phyloP scores from a whole-genome alignment of 2,797 vertebrate genomes.

The Sebastes alutus region DNA sequence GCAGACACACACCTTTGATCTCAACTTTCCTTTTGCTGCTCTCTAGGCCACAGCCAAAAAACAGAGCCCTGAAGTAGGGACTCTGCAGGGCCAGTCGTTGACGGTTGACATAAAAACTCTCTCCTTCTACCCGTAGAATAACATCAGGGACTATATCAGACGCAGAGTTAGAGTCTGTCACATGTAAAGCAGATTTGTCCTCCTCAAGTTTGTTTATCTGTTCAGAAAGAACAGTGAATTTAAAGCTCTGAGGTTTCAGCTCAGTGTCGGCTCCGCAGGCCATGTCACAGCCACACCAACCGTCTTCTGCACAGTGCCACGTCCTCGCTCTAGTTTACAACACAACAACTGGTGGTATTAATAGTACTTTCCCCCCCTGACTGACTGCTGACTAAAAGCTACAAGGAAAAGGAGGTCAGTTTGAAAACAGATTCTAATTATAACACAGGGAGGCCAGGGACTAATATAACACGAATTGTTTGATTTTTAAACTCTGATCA shows the following conservation, averaged over 20 bases:
- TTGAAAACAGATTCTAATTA: slow-evolving; percentile 46
- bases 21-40: slow-evolving; percentile 79
- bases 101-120: slow-evolving; percentile 86
- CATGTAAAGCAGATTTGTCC: slow-evolving; percentile 11
- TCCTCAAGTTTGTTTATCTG: slow-evolving; percentile 16
- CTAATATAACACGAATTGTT: not conserved
- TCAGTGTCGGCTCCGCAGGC: slow-evolving; percentile 55
- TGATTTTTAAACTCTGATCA: not conserved
- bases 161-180: slow-evolving; percentile 4
- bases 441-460: not conserved
- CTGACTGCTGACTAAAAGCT: slow-evolving; percentile 21
- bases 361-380: slow-evolving; percentile 58
- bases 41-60: slow-evolving; percentile 87
- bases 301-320: slow-evolving; percentile 5
- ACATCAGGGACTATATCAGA: slow-evolving; percentile 74
- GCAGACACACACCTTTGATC: slow-evolving; percentile 80
- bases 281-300: slow-evolving; percentile 62
- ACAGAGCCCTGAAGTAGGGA: slow-evolving; percentile 89
- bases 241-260: slow-evolving; percentile 20
- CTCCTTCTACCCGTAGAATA: slow-evolving; percentile 82
- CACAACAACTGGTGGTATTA: slow-evolving; percentile 65
- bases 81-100: slow-evolving; percentile 83
- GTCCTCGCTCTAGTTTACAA: slow-evolving; percentile 46
- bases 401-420: slow-evolving; percentile 51
- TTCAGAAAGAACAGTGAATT: slow-evolving; percentile 8